Conservation (phyloP, 2,797 vertebrate genomes). For the Melopsittacus undulatus region DNA sequence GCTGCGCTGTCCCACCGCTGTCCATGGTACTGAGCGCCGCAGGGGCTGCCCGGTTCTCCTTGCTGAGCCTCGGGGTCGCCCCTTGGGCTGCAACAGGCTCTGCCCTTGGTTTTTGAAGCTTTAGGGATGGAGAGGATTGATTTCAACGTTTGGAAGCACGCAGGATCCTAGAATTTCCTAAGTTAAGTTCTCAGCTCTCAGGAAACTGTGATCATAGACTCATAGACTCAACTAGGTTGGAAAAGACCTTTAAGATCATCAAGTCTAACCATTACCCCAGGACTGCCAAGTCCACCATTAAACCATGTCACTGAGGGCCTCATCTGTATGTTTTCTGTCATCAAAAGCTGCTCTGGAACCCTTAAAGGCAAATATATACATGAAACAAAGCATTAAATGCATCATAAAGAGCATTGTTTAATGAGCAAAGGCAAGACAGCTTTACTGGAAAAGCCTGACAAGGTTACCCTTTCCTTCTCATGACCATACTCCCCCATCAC, state of each 20-base stretch:
- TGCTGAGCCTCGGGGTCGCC: rapidly evolving
- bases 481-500: rapidly evolving
- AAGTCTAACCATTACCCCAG: background rate
- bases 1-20: background rate
- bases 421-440: background rate
- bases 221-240: background rate
- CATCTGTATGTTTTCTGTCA: background rate
- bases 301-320: background rate
- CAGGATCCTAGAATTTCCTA: rapidly evolving
- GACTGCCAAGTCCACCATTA: background rate
- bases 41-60: background rate
- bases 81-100: background rate
- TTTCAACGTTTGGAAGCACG: rapidly evolving
- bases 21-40: conserved; percentile 44
- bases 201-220: background rate
- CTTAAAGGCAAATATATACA: background rate
- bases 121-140: rapidly evolving
- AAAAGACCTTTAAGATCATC: too few relatives aligned
- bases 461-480: background rate
- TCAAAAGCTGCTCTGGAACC: background rate
- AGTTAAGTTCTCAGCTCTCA: background rate
- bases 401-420: background rate
- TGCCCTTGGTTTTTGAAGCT: rapidly evolving
- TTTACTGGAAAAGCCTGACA: background rate
- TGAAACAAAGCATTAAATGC: background rate